Conservation (phyloP, 2,888 invertebrate species). For the Philaethria dido region DNA sequence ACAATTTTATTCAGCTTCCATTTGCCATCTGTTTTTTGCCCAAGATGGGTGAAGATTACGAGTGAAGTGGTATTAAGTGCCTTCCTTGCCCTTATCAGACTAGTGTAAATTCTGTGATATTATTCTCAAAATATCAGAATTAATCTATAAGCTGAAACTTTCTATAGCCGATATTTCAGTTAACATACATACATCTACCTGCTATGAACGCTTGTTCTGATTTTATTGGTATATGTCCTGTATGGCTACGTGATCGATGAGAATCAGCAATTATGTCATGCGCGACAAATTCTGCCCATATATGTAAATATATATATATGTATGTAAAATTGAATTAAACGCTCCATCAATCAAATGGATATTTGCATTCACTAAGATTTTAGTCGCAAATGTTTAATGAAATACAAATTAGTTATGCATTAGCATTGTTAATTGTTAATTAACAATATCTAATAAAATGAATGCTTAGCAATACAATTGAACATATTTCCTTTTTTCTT, state of each 20-base stretch:
- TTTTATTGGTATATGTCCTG: background rate
- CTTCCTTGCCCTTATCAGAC: background rate
- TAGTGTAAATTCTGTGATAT: background rate
- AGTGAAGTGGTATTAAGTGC: background rate
- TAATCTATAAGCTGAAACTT: no score
- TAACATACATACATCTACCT: no score
- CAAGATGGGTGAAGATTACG: background rate
- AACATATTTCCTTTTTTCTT: no score
- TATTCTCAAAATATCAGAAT: background rate
- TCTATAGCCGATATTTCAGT: no score
- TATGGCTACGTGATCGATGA: background rate
- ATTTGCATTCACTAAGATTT: background rate
- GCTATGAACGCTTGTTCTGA: background rate
- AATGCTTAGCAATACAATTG: no score
- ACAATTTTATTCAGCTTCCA: background rate
- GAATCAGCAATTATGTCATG: background rate
- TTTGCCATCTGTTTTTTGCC: background rate
- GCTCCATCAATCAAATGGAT: conserved; percentile 1
- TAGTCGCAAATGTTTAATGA: background rate
- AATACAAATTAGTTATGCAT: background rate
- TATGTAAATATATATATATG: background rate
- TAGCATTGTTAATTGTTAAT: no score
- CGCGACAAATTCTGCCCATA: background rate
- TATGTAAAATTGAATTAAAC: conserved; percentile 6
- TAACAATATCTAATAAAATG: no score